These are phyloP conservation scores for Tubulanus polymorphus DNA, from an alignment of 2,888 invertebrate genomes.

Conservation along the genomic window DNA sequence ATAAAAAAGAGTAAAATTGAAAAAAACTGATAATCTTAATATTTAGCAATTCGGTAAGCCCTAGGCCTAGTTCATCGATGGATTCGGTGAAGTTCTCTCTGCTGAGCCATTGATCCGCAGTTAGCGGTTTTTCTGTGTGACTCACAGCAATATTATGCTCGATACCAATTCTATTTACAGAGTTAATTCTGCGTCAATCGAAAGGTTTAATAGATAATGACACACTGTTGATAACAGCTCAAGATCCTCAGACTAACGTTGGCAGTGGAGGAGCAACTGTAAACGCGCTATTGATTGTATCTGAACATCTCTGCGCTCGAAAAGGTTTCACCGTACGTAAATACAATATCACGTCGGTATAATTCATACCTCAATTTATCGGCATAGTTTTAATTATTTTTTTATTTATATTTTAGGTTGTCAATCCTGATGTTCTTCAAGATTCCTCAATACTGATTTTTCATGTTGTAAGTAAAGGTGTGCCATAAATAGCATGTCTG, in stretches of 20 bases:
- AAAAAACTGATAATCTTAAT: too few relatives aligned
- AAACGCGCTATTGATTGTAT: constrained; percentile 56
- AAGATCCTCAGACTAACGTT: constrained; percentile 51
- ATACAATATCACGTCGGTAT: neutral
- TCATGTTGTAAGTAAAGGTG: constrained; percentile 53
- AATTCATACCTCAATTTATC: neutral
- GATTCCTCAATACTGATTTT: constrained; percentile 52
- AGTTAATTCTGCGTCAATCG: constrained; percentile 41
- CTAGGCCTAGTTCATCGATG: too few relatives aligned
- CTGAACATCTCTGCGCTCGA: constrained; percentile 55
- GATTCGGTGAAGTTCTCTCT: too few relatives aligned
- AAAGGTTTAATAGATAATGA: constrained; percentile 43
- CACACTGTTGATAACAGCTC: constrained; percentile 53
- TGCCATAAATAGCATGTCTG: too few relatives aligned
- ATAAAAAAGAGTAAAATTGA: too few relatives aligned
- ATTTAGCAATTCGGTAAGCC: too few relatives aligned
- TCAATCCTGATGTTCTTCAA: constrained; percentile 50
- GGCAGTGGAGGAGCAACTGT: constrained; percentile 59
- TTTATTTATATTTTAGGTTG: constrained; percentile 33
- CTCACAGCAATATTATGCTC: too few relatives aligned
- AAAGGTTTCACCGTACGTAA: constrained; percentile 50
- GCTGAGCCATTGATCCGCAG: too few relatives aligned
- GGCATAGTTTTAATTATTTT: neutral
- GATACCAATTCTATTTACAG: too few relatives aligned
- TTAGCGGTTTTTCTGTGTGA: too few relatives aligned